Base-by-base conservation (phyloP, 2,888 invertebrate genomes). In the Erynnis tages region DNA sequence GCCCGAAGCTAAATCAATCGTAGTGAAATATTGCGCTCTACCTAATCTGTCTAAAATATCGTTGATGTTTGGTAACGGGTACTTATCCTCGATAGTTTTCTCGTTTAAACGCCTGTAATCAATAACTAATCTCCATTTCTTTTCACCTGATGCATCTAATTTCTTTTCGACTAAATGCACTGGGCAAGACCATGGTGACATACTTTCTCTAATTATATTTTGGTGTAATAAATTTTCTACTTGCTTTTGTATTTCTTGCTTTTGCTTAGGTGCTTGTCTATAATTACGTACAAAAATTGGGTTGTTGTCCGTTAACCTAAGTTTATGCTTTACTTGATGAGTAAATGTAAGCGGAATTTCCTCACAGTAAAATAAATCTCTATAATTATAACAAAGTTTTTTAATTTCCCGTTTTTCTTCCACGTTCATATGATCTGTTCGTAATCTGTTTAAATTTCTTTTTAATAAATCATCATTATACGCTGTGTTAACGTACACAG, bases 71-170 rank as follows among this genome's bases (percentile, higher is more conserved):
- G 45, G 45, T 6, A 65, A 6, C 0, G 66, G 65, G 11, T 66
- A 67, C 30, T 62, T 64, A 8, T 66, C 66, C 8, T 65, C 62
- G 2, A 62, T 56, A 46, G 61, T 17, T 60, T 60, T 47, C 56
- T 55, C 11, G 49, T 55, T 60, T n/a, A 58, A 34, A 25, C 55
- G 37, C 17, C 61, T 54, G 25, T 47, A 63, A 38, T 62, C 62
- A 5, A 63, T 58, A 1, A 63, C 62, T 19, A 60, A 27, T 10
- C 62, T 35, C 52, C 54, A 62, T 34, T 66, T 66, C 4, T 43
- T 19, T 43, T 62, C 35, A 0, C 63, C 64, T 1, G 58, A 56
- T 4, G 55, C 54, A 16, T 64, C 63, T 4, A 52, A 4, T 41
- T 66, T 66, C 17, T 65, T 66, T 0, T 58, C 60, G 0, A 65